These are phyloP conservation scores for Lepus americanus DNA, from an alignment of 2,113 vertebrate species.

Conservation along the genomic window DNA sequence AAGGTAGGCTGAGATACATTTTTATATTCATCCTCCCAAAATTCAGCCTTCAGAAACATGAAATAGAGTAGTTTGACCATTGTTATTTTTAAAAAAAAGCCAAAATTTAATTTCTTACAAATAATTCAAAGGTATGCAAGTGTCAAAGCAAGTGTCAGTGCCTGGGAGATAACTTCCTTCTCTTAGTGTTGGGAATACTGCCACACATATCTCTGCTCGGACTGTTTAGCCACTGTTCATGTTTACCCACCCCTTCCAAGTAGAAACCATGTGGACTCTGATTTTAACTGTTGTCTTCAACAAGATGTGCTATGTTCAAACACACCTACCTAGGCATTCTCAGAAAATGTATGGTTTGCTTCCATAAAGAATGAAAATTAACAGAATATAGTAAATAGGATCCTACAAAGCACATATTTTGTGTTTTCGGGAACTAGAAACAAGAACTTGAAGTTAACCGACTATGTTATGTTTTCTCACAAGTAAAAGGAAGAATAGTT, in stretches of 20 bases:
- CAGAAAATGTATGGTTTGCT: neutral
- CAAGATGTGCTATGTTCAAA: neutral
- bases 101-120: neutral
- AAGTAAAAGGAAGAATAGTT: neutral
- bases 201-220: fast-evolving
- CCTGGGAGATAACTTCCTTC: neutral
- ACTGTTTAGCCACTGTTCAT: neutral
- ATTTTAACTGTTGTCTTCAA: neutral
- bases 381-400: neutral
- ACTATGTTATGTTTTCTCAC: neutral
- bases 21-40: neutral
- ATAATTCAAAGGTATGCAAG: neutral
- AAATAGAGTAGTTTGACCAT: neutral
- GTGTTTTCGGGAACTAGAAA: conserved; percentile 30
- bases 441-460: neutral
- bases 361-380: neutral
- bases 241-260: neutral
- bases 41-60: neutral
- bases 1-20: neutral
- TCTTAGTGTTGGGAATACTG: neutral
- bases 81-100: neutral
- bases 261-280: neutral
- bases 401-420: neutral
- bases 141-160: neutral
- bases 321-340: neutral